phyloP scores from a whole-genome alignment of 2,113 vertebrate species.

The Planiliza haematocheilus region DNA sequence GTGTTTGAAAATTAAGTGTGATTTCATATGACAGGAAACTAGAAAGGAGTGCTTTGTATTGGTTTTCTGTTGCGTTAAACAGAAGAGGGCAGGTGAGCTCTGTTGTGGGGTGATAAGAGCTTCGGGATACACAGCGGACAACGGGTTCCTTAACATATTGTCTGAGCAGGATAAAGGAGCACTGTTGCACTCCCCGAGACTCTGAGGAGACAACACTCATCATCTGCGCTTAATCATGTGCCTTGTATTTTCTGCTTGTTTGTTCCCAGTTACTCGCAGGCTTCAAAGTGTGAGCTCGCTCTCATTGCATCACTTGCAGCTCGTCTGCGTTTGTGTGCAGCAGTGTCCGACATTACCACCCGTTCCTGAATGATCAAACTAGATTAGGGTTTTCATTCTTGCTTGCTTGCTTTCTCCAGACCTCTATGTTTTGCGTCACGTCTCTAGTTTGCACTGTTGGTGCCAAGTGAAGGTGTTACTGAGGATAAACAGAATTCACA shows the following conservation, averaged over 20 bases:
- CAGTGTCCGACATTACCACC: constrained; percentile 24
- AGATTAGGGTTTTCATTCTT: constrained; percentile 9
- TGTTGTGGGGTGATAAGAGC: constrained; percentile 75
- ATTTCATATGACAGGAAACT: constrained; percentile 52
- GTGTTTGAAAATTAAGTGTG: constrained; percentile 41
- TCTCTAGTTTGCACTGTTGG: constrained; percentile 28
- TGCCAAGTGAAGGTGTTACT: constrained; percentile 65
- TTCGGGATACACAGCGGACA: constrained; percentile 41
- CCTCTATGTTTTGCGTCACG: constrained; percentile 40
- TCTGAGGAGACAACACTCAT: constrained; percentile 41
- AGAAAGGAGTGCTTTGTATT: constrained; percentile 42
- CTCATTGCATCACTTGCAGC: constrained; percentile 33
- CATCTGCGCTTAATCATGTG: constrained; percentile 55
- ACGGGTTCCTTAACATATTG: constrained; percentile 53
- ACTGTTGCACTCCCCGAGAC: constrained; percentile 46
- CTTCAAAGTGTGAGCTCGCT: constrained; percentile 19
- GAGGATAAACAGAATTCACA: constrained; percentile 66
- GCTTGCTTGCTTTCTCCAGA: constrained; percentile 8
- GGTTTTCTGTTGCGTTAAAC: constrained; percentile 70
- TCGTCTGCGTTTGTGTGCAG: constrained; percentile 18
- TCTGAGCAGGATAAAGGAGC: constrained; percentile 59
- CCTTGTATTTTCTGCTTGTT: constrained; percentile 50
- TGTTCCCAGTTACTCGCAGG: constrained; percentile 23
- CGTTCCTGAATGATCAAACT: constrained; percentile 22
- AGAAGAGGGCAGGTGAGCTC: constrained; percentile 80